Conservation (phyloP, 2,113 vertebrate genomes). For the Leptobrachium leishanense region DNA sequence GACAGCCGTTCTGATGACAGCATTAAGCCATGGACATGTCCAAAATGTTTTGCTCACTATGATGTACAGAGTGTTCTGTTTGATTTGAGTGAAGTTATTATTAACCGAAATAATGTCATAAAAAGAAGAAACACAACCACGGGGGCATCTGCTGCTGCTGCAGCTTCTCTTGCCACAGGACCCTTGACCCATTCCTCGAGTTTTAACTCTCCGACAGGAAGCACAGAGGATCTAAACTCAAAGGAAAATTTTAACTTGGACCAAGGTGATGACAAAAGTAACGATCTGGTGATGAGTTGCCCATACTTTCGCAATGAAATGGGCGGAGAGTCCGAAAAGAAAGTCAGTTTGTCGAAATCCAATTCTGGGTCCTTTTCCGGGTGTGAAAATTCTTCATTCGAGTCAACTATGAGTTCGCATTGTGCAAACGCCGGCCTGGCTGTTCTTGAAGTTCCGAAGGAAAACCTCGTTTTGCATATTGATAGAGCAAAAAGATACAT, state of each 20-base stretch:
- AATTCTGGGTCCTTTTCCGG: slow-evolving; percentile 82
- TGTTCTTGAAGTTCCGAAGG: slow-evolving; percentile 89
- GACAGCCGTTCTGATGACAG: slow-evolving; percentile 83
- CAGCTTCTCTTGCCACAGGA: slow-evolving; percentile 78
- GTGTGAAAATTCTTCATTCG: slow-evolving; percentile 81
- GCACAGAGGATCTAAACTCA: slow-evolving; percentile 89
- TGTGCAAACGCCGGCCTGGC: slow-evolving; percentile 92
- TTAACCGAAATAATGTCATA: slow-evolving; percentile 82
- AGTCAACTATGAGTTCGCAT: slow-evolving; percentile 84
- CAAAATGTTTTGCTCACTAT: slow-evolving; percentile 89
- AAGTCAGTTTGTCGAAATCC: slow-evolving; percentile 83
- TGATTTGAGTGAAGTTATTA: slow-evolving; percentile 84
- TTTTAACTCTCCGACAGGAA: slow-evolving; percentile 90
- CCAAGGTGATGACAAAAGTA: slow-evolving; percentile 89
- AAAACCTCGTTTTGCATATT: slow-evolving; percentile 77
- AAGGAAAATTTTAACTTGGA: slow-evolving; percentile 85
- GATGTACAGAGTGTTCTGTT: slow-evolving; percentile 93
- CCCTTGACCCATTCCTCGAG: slow-evolving; percentile 85
- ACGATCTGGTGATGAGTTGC: slow-evolving; percentile 89
- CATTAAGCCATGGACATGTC: slow-evolving; percentile 84
- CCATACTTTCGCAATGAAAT: slow-evolving; percentile 96
- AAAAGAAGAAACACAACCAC: slow-evolving; percentile 86
- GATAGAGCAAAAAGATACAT: slow-evolving; percentile 90
- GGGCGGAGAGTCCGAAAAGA: slow-evolving; percentile 83
- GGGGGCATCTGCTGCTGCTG: slow-evolving; percentile 90